phyloP scores from a whole-genome alignment of 30 jellyfish, hydroid and myxozoan genomes.

The Calvadosia cruxmelitensis region DNA sequence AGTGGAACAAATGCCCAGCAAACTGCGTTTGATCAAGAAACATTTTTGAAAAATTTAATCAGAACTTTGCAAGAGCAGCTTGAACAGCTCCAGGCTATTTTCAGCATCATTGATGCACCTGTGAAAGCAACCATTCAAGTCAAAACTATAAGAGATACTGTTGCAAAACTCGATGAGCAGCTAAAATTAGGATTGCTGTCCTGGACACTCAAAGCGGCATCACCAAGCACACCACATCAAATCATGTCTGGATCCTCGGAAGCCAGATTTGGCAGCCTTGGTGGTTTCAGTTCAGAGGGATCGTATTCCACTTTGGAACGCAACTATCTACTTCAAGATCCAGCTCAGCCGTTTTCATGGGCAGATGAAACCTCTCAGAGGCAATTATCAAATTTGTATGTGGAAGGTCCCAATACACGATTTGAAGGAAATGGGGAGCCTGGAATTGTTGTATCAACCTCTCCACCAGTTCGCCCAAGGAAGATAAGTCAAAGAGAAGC shows the following conservation, averaged over 20 bases:
- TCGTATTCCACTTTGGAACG: not conserved
- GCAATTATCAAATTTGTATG: not conserved
- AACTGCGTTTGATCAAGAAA: slow-evolving; percentile 47
- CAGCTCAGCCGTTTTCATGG: not conserved
- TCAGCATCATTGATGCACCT: slow-evolving; percentile 86
- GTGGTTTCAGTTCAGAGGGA: not conserved
- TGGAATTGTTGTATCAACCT: not conserved
- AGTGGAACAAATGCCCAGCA: slow-evolving; percentile 4
- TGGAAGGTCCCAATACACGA: not conserved
- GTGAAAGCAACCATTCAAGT: slow-evolving; percentile 86
- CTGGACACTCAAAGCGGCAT: slow-evolving; percentile 50
- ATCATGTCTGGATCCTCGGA: not conserved
- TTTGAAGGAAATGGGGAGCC: no score
- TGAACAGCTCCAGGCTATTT: slow-evolving; percentile 68
- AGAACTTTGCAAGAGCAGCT: slow-evolving; percentile 69
- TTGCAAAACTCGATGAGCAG: slow-evolving; percentile 57
- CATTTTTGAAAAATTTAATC: slow-evolving; percentile 39
- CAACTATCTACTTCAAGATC: not conserved
- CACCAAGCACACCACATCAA: not conserved
- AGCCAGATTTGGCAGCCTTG: not conserved
- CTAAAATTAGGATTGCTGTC: slow-evolving; percentile 72
- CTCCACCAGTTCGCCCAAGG: not conserved
- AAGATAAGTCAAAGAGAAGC: not conserved
- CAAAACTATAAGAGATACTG: slow-evolving; percentile 60
- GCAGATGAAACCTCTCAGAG: not conserved